These are phyloP conservation scores for Hirtodrosophila alboralis DNA, from an alignment of 2,888 invertebrate species.

Conservation along the genomic window DNA sequence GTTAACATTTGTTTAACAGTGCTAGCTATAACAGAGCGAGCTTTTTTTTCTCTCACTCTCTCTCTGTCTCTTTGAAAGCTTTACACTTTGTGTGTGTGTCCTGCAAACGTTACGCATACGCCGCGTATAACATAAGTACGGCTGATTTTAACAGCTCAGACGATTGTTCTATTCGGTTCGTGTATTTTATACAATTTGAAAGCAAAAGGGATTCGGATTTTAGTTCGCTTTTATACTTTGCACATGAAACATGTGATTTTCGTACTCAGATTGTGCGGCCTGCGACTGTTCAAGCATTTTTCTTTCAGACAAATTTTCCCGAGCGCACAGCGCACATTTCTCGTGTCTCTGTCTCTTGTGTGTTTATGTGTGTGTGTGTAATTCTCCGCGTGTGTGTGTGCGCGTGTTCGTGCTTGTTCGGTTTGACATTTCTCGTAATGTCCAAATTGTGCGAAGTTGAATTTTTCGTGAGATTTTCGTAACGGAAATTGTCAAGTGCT, in stretches of 20 bases:
- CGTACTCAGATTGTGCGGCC: slow-evolving; percentile 39
- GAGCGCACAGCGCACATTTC: slow-evolving; percentile 29
- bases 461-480: slow-evolving; percentile 29
- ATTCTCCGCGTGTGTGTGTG: slow-evolving; percentile 18
- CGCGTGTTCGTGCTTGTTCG: slow-evolving; percentile 22
- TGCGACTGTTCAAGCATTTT: slow-evolving; percentile 57
- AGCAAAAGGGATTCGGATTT: slow-evolving; percentile 30
- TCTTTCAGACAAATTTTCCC: slow-evolving; percentile 46
- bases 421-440: slow-evolving; percentile 45
- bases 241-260: slow-evolving; percentile 80
- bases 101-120: slow-evolving; percentile 48
- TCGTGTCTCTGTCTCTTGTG: slow-evolving; percentile 22
- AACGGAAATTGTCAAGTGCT: slow-evolving; percentile 56
- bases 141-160: slow-evolving; percentile 31
- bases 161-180: slow-evolving; percentile 11
- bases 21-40: slow-evolving; percentile 24
- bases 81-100: slow-evolving; percentile 9
- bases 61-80: slow-evolving; percentile 33
- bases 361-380: slow-evolving; percentile 15
- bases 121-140: slow-evolving; percentile 32
- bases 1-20: slow-evolving; percentile 23
- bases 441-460: slow-evolving; percentile 20
- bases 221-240: slow-evolving; percentile 82
- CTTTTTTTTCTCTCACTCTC: no score
- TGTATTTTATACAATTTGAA: slow-evolving; percentile 21